phyloP scores from a whole-genome alignment of 2,888 invertebrate species.

The Dynastes grantii region DNA sequence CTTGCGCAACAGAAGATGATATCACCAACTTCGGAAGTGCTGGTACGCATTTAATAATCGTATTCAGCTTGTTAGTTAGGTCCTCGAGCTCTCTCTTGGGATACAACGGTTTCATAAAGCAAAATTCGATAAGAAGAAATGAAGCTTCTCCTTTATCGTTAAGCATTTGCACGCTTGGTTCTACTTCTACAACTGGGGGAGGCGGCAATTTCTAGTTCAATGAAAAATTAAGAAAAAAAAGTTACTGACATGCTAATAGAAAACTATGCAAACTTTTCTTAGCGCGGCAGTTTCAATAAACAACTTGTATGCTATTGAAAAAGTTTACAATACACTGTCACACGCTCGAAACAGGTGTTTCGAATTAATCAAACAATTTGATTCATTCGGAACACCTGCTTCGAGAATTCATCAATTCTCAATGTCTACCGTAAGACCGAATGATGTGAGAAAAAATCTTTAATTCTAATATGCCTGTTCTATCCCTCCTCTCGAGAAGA shows the following conservation, averaged over 20 bases:
- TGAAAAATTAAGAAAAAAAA: conserved; percentile 3
- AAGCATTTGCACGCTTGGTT: conserved; percentile 63
- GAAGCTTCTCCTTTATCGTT: conserved; percentile 65
- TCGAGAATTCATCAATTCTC: too few species aligned
- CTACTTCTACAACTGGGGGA: conserved; percentile 58
- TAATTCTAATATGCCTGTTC: too few species aligned
- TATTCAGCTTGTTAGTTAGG: conserved; percentile 57
- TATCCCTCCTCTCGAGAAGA: too few species aligned
- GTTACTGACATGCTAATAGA: not conserved
- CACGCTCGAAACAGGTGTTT: too few species aligned
- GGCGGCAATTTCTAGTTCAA: conserved; percentile 54
- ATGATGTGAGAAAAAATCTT: too few species aligned
- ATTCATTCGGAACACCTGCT: too few species aligned
- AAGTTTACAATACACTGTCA: too few species aligned
- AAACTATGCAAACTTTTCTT: too few species aligned
- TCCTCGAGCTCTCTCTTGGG: conserved; percentile 63
- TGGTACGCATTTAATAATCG: conserved; percentile 56
- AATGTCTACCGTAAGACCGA: too few species aligned
- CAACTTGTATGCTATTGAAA: too few species aligned
- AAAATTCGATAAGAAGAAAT: conserved; percentile 67
- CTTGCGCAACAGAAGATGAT: conserved; percentile 60
- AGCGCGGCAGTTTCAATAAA: too few species aligned
- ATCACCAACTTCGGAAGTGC: conserved; percentile 59
- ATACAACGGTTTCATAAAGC: conserved; percentile 63
- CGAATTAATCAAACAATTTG: too few species aligned